Conservation (phyloP, 2,888 invertebrate genomes). For the Megaustenia siamemsis region DNA sequence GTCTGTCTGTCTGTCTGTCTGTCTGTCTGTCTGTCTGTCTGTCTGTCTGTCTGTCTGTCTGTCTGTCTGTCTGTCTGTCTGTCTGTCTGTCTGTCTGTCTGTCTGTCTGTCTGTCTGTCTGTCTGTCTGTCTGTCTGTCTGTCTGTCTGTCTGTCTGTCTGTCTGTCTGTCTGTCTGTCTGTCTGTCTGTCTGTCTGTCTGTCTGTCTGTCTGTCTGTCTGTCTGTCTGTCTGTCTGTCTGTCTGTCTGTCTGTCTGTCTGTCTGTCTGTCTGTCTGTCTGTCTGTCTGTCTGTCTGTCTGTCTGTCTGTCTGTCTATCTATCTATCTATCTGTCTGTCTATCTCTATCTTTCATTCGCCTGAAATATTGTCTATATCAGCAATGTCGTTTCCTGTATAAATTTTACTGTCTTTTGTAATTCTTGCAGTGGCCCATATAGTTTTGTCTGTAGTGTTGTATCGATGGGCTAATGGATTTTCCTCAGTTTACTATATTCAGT, state of each 20-base stretch:
- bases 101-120: not conserved
- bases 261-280: conserved; percentile 9
- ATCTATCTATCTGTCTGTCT: no score
- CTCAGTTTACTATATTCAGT: no score
- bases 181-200: conserved; percentile 12
- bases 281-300: not conserved
- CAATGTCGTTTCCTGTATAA: no score
- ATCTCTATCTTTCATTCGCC: no score
- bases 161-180: not conserved
- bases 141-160: conserved; percentile 3
- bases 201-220: not conserved
- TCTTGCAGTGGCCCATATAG: no score
- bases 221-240: not conserved
- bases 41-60: conserved; percentile 27
- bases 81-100: conserved; percentile 14
- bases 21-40: conserved; percentile 22
- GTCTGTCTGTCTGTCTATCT: not conserved
- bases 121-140: conserved; percentile 4
- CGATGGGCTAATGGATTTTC: no score
- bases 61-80: conserved; percentile 18
- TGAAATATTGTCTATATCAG: no score
- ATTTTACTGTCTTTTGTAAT: no score
- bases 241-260: conserved; percentile 10
- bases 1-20: conserved; percentile 30
- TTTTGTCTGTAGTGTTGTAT: no score